A percentile compares a stretch with the other conserved stretches of the same genome.
Conservation (phyloP, 2,113 vertebrate species). For the Python bivittatus region DNA sequence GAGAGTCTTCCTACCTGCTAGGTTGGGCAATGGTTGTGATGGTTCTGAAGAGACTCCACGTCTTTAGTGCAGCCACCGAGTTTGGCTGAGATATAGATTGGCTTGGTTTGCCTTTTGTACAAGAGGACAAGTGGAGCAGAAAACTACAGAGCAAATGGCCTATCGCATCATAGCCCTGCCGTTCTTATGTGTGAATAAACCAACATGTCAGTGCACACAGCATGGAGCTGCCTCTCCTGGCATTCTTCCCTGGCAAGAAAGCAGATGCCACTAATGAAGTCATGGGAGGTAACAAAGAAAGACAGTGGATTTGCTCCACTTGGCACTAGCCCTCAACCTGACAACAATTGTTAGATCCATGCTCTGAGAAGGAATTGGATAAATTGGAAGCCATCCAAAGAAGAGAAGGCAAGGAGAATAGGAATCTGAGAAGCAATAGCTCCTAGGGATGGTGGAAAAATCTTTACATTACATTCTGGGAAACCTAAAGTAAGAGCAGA, state of each 20-base stretch:
- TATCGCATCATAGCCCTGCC: slow-evolving; percentile 4
- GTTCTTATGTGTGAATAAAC: slow-evolving; percentile 2
- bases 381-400: neutral
- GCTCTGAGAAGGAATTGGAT: neutral
- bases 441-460: neutral
- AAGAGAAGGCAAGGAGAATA: neutral
- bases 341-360: neutral
- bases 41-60: rapidly evolving
- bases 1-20: neutral
- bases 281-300: slow-evolving; percentile 15
- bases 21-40: neutral
- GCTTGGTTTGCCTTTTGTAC: slow-evolving; percentile 4
- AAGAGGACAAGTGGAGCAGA: slow-evolving; percentile 3
- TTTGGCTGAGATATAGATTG: neutral
- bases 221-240: slow-evolving; percentile 15
- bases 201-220: neutral
- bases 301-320: slow-evolving; percentile 5
- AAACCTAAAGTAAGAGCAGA: neutral
- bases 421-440: neutral
- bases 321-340: neutral
- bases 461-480: neutral
- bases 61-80: rapidly evolving
- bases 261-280: slow-evolving; percentile 21
- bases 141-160: neutral
- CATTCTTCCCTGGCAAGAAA: slow-evolving; percentile 6